phyloP scores from a whole-genome alignment of 2,797 vertebrate species.

The Clarias pachynema region DNA sequence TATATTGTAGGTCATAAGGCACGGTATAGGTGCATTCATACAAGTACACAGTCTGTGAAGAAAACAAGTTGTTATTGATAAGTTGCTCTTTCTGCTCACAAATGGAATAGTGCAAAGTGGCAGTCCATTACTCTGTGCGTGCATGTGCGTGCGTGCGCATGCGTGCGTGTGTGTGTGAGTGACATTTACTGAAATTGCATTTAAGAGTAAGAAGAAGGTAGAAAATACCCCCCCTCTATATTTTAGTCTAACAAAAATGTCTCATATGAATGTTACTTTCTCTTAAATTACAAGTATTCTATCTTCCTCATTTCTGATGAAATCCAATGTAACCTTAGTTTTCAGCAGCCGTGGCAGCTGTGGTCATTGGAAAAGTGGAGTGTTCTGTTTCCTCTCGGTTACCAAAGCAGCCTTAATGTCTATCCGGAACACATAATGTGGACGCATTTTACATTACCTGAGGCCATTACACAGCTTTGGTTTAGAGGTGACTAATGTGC shows the following conservation, averaged over 20 bases:
- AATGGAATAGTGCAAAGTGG: constrained; percentile 47
- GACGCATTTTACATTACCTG: constrained; percentile 12
- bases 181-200: constrained; percentile 58
- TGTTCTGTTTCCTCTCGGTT: constrained; percentile 25
- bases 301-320: constrained; percentile 49
- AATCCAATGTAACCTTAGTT: constrained; percentile 47
- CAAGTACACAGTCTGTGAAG: constrained; percentile 18
- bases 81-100: constrained; percentile 34
- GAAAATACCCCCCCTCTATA: neutral
- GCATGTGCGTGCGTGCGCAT: constrained; percentile 16
- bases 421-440: constrained; percentile 11
- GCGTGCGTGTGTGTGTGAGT: constrained; percentile 21
- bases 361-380: constrained; percentile 15
- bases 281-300: constrained; percentile 29
- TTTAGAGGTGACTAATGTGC: constrained; percentile 42
- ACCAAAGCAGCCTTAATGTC: constrained; percentile 1
- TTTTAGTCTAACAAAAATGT: constrained; percentile 33
- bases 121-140: constrained; percentile 44
- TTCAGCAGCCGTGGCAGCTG: constrained; percentile 28
- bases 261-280: constrained; percentile 35
- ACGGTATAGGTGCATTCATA: neutral
- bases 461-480: constrained; percentile 16
- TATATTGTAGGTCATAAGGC: neutral
- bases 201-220: constrained; percentile 33
- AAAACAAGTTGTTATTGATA: constrained; percentile 38